phyloP scores from a whole-genome alignment of 2,797 vertebrate genomes.

The Podargus strigoides region DNA sequence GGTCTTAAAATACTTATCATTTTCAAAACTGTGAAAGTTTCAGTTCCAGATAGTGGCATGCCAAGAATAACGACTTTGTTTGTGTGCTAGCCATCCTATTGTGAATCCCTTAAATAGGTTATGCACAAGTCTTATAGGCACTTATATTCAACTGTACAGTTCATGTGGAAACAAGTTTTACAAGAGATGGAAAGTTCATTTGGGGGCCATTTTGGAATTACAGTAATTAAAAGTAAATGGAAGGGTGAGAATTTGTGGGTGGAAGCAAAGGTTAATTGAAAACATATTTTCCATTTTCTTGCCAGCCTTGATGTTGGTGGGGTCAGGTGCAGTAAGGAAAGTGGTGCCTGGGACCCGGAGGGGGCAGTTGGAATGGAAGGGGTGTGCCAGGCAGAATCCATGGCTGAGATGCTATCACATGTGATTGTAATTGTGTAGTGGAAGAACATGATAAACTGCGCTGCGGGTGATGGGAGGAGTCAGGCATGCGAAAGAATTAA shows the following conservation, averaged over 20 bases:
- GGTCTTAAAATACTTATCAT: constrained; percentile 74
- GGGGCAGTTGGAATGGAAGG: constrained; percentile 44
- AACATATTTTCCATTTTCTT: constrained; percentile 42
- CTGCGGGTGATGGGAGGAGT: constrained; percentile 49
- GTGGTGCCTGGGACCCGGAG: not conserved
- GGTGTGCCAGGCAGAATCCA: constrained; percentile 41
- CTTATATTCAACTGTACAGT: not conserved
- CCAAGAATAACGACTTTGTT: constrained; percentile 81
- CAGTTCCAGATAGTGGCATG: constrained; percentile 68
- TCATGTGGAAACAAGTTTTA: constrained; percentile 61
- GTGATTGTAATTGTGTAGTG: not conserved
- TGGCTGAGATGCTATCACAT: constrained; percentile 31
- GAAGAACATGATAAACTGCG: not conserved
- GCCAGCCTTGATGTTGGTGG: constrained; percentile 29
- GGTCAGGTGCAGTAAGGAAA: constrained; percentile 36
- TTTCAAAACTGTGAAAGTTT: constrained; percentile 71
- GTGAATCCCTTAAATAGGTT: constrained; percentile 30
- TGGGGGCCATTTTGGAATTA: constrained; percentile 60
- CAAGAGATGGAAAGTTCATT: constrained; percentile 67
- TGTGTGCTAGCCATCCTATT: constrained; percentile 65
- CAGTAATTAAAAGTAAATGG: constrained; percentile 46
- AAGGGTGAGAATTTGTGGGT: constrained; percentile 33
- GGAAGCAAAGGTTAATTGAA: constrained; percentile 57
- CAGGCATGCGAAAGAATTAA: constrained; percentile 2
- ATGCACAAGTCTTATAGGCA: not conserved